Evolutionary conservation across 2,797 vertebrate species (phyloP), one percentile per base, ranked within the genome.

Genomic region (Fratercula arctica): DNA sequence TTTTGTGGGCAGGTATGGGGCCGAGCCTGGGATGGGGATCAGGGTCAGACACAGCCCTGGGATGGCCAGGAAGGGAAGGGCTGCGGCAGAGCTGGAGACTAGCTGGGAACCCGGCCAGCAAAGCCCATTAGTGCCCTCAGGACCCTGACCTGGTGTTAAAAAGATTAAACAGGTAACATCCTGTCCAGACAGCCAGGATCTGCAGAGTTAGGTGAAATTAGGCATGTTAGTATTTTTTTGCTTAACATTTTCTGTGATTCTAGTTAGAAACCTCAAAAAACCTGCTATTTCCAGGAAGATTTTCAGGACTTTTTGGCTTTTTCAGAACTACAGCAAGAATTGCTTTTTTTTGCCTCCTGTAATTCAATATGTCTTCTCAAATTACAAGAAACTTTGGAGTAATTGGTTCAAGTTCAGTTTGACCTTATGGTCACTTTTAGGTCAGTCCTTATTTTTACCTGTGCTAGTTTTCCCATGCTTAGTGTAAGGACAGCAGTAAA

Each of bases 351-450:
- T 11, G 0, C 1, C 3, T 33, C 13, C 7, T 78, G 15, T 64
- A 67, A 57, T 54, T 87, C 48, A 45, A 11, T 66, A 35, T 51
- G 29, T 79, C 59, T 53, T 84, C 37, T 76, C n/a, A 78, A 7
- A 9, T 91, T 87, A 63, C 11, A 86, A 77, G 86, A 92, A 90
- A 33, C 1, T 35, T 21, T 1, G 1, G 41, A 77, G 24, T 77
- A 95, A 91, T 86, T 94, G 35, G 15, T 82, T 93, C 50, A 84
- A 57, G 69, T 75, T 94, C 19, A 66, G 13, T 61, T 93, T 93
- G 66, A 93, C 66, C 50, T 93, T 85, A 90, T 1, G 28, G 23
- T 82, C 72, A 87, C 11, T 48, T 87, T 93, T 14, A 41, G 46
- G 46, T 78, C 84, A 75, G 19, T 41, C 75, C 31, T 93, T 82